Base-by-base conservation (phyloP, 2,888 invertebrate genomes). In the Lathronympha strigana region DNA sequence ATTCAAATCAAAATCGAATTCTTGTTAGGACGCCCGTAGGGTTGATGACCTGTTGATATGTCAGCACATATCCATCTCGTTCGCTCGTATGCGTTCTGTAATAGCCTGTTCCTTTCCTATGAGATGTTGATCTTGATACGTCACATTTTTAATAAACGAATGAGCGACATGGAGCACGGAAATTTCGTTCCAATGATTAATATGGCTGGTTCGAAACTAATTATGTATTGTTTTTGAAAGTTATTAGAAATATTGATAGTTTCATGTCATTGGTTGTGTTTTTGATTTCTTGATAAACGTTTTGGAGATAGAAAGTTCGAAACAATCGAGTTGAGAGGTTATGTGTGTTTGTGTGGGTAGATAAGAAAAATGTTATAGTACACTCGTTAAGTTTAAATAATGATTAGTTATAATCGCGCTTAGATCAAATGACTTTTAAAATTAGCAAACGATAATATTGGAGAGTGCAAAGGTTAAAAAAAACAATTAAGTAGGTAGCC, bases 121-220 rank as follows among this genome's bases (percentile, higher is more conserved):
- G 86, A 89, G 90, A 91, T 90, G 90, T 90, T 91, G 92, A 92
- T 92, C 92, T 92, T 90, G 90, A 92, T 91, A 92, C 91, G 91
- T 92, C 92, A 91, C 86, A 90, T 90, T 92, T 92, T 92, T 92
- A 91, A 92, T 91, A 92, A 92, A 91, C 91, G 91, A 88, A 92
- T 87, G 84, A 90, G 90, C 90, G 90, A 90, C 90, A 90, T 85
- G 89, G 87, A 82, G 87, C 87, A 90, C 87, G 88, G 89, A 90
- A 90, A 90, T 91, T n/a, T 89, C 87, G 88, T 90, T 90, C 84
- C 83, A 87, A 92, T 92, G 92, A 92, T 92, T 91, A 92, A 92
- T 92, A 92, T 87, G 84, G 84, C 87, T 82, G 87, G 81, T 84
- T 85, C 81, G 86, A 85, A 88, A 89, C 86, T 86, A 90, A 88